Conservation (phyloP, 2,888 invertebrate genomes). For the Nineta flava region DNA sequence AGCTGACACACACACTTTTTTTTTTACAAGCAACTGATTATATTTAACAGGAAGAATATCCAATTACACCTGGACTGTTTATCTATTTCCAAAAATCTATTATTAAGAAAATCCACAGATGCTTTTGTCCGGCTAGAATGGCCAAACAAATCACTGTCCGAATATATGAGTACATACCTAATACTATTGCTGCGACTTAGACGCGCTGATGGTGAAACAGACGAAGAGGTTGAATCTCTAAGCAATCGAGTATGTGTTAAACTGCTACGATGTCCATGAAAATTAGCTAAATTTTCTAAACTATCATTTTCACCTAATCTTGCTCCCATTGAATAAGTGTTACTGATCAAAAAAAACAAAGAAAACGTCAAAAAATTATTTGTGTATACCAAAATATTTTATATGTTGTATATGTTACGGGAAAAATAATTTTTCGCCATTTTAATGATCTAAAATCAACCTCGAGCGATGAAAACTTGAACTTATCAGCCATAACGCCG, state of each 20-base stretch:
- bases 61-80: too few species aligned
- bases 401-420: neutral
- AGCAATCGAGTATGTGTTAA: conserved; percentile 54
- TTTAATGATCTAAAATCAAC: too few species aligned
- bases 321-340: conserved; percentile 56
- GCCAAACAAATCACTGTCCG: neutral
- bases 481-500: too few species aligned
- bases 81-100: too few species aligned
- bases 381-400: neutral
- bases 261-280: conserved; percentile 40
- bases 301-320: conserved; percentile 82
- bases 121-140: too few species aligned
- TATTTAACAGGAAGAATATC: too few species aligned
- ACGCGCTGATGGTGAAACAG: conserved; percentile 35
- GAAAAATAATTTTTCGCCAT: too few species aligned
- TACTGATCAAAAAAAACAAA: conserved; percentile 26
- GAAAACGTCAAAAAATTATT: conserved; percentile 7
- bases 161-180: conserved; percentile 42
- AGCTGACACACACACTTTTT: too few species aligned
- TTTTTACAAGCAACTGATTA: too few species aligned
- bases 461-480: too few species aligned
- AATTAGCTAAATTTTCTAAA: conserved; percentile 56
- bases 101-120: too few species aligned
- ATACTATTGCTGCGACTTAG: conserved; percentile 84
- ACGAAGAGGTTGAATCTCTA: conserved; percentile 34